Base-by-base conservation (phyloP, 1,140 invertebrate species). In the Yoshiicerus persimilis region DNA sequence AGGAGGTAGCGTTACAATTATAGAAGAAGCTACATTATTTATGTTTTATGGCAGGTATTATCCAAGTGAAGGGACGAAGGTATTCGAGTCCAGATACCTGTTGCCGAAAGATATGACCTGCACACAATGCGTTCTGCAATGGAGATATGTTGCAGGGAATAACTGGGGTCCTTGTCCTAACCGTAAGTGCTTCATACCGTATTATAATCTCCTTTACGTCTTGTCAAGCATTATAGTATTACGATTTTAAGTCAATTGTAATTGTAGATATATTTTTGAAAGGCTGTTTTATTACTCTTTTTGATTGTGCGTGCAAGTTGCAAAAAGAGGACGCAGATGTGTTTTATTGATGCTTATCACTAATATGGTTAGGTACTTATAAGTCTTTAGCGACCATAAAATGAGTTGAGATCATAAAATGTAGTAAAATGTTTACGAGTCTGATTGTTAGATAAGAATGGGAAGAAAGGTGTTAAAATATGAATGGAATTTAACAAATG, bases 111-210 rank as follows among this genome's bases (percentile, higher is more conserved):
- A 92, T 11, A 91, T 97, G 13, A 95, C 94, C 2, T 97, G 96
- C 91, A 92, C 93, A 4, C 96, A 96, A 92, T 97, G 96, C 91
- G 94, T 97, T 0, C 92, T 97, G 62, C 96, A 97, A 91, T 97
- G 96, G 96, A 94, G 94, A 89, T 89, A 89, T 70, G 56, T 90
- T 41, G 88, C 89, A 27, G 90, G 88, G 13, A 90, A 91, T 56
- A 90, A 91, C 62, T 91, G 91, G 90, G 90, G 89, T 39, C 38
- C 23, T 36, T 90, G 89, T 87, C 56, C 32, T 25, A 87, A 90
- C 86, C 87, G 89, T 62, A 88, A 27, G 77, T 23, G 16, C n/a
- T 70, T 70, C 20, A 20, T 4, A 11, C 11, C 41, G 20, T 70
- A 30, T 70, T 70, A 83, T 64, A 39, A 75, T 30, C 25, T 23